phyloP scores from a whole-genome alignment of 2,888 invertebrate species.

The Auanema sp. region DNA sequence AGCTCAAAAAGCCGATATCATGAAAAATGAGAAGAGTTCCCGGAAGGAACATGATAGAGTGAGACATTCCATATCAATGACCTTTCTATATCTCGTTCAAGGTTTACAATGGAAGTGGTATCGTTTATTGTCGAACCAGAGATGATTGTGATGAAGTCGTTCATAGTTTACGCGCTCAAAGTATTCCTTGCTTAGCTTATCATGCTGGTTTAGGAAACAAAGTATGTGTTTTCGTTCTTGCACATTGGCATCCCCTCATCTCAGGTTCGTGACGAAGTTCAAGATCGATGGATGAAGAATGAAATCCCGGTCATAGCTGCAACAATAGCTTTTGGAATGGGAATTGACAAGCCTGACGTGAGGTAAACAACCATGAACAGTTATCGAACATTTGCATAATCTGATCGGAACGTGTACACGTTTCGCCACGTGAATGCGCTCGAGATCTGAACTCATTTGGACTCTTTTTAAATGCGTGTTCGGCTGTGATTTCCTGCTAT shows the following conservation, averaged over 20 bases:
- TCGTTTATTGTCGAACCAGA: slow-evolving; percentile 90
- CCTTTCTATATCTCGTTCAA: background rate
- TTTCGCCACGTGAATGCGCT: too few relatives aligned
- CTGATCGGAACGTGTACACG: background rate
- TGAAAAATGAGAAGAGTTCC: slow-evolving; percentile 18
- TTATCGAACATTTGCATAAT: slow-evolving; percentile 3
- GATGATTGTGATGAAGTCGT: slow-evolving; percentile 86
- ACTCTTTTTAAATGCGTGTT: background rate
- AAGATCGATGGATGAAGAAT: slow-evolving; percentile 89
- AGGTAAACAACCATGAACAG: slow-evolving; percentile 67
- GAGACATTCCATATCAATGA: slow-evolving; percentile 12
- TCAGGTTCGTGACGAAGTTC: slow-evolving; percentile 76
- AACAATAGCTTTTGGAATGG: slow-evolving; percentile 98
- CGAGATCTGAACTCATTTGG: background rate
- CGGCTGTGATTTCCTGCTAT: background rate
- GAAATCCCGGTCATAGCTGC: slow-evolving; percentile 87
- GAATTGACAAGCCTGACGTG: slow-evolving; percentile 92
- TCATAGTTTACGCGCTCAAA: slow-evolving; percentile 73
- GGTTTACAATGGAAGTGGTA: slow-evolving; percentile 68
- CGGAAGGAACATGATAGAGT: slow-evolving; percentile 13
- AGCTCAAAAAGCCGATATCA: slow-evolving; percentile 9
- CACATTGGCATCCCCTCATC: background rate
- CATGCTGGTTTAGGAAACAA: slow-evolving; percentile 56
- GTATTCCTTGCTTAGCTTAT: slow-evolving; percentile 51
- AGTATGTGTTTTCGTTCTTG: slow-evolving; percentile 20